phyloP scores from a whole-genome alignment of 92 coral and sea anemone genomes.

The Epizoanthus ramosus region DNA sequence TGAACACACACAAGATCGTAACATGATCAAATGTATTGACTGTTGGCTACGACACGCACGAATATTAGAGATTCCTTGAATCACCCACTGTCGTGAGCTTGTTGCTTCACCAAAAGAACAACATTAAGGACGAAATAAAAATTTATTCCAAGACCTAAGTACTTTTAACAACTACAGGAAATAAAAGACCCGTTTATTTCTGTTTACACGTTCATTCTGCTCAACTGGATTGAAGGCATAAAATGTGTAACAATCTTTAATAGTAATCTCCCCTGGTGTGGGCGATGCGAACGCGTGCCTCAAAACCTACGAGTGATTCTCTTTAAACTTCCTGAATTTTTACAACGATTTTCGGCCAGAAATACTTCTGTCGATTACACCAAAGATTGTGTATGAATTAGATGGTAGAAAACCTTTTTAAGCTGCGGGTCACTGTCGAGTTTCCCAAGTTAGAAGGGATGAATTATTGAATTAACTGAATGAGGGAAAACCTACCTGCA shows the following conservation, averaged over 20 bases:
- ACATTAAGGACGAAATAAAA: constrained; percentile 9
- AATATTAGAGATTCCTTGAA: constrained; percentile 2
- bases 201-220: constrained; percentile 3
- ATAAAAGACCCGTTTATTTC: not conserved
- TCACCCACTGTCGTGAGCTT: constrained; percentile 19
- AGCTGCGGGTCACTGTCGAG: constrained; percentile 18
- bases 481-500: constrained; percentile 23
- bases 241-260: constrained; percentile 29
- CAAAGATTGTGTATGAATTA: constrained; percentile 3
- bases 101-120: not conserved
- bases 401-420: not conserved
- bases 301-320: not conserved
- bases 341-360: not conserved
- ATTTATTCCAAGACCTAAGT: not conserved
- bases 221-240: constrained; percentile 15
- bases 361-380: not conserved
- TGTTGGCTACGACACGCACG: constrained; percentile 27
- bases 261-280: not conserved
- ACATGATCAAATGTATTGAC: constrained; percentile 34
- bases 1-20: constrained; percentile 21
- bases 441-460: constrained; percentile 11
- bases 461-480: constrained; percentile 35
- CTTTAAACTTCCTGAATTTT: constrained; percentile 6
- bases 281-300: constrained; percentile 8
- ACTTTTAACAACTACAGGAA: not conserved